Evolutionary conservation across 2,113 vertebrate species (phyloP), one percentile per base, ranked within the genome.

Genomic region (Rhynchopsitta pachyrhyncha): DNA sequence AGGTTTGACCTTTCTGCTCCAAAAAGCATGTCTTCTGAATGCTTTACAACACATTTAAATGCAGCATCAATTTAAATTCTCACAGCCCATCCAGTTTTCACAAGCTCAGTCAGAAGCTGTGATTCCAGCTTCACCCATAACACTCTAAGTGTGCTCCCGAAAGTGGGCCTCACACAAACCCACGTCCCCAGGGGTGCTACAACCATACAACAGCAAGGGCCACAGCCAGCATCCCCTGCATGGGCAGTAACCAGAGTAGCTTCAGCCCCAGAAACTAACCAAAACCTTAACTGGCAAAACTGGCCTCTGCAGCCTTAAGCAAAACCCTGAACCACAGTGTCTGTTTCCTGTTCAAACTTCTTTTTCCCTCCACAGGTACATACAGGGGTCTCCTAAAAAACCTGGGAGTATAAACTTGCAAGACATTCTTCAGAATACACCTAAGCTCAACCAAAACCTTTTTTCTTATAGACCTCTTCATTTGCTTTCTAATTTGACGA

Each of bases 331-430:
- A 64, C 1, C 19, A 85, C 0, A 1, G 50, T 22, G 15, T 31
- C 3, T 4, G 10, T 28, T 92, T 71, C 28, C 31, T 0, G 0
- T n/a, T 63, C n/a, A 64, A 71, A 75, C n/a, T 42, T 41, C 9
- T 75, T 76, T 46, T 64, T 18, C 11, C 33, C 11, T 78, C 31
- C 46, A 73, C 13, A 35, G 29, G 37, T 52, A 79, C 33, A 71
- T 50, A 24, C 2, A 88, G 0, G 0, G 60, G 23, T 46, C 3
- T 2, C 7, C 24, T 35, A 39, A 62, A 91, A 59, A n/a, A 52
- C 1, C 7, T 13, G 3, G 10, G 47, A 80, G 5, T 12, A 73
- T 69, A 47, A 88, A 37, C 9, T 44, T 74, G 33, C 27, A 77
- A 66, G 16, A 81, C 18, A 37, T 17, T 77, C 41, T 86, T 84